Evolutionary conservation across 2,888 invertebrate genomes (phyloP).

Genomic region (Suillia variegata): DNA sequence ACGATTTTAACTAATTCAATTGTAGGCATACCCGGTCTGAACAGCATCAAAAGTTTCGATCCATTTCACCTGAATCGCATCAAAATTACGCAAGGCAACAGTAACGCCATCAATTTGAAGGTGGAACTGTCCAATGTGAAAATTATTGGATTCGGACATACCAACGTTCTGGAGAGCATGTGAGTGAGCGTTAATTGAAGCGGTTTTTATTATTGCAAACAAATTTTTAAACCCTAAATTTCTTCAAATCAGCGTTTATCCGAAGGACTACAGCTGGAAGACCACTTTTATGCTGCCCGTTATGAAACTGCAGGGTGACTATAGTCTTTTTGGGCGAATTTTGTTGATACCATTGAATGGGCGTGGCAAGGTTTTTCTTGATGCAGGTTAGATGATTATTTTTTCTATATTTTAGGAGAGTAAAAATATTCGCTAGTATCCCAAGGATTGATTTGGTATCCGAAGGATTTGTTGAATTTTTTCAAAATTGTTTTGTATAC

Average conservation of each 20-base stretch:
- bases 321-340: slow-evolving; percentile 72
- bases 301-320: slow-evolving; percentile 72
- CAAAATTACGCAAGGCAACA: slow-evolving; percentile 72
- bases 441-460: background rate
- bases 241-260: slow-evolving; percentile 65
- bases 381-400: slow-evolving; percentile 66
- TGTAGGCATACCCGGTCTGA: slow-evolving; percentile 57
- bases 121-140: slow-evolving; percentile 73
- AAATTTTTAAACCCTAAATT: background rate
- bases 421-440: background rate
- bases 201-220: too few relatives aligned
- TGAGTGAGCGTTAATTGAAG: too few relatives aligned
- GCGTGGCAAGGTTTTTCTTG: slow-evolving; percentile 72
- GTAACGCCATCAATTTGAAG: slow-evolving; percentile 74
- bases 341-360: slow-evolving; percentile 73
- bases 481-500: too few relatives aligned
- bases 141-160: slow-evolving; percentile 71
- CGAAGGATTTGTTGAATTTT: background rate
- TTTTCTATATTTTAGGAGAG: background rate
- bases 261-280: slow-evolving; percentile 72
- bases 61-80: slow-evolving; percentile 72
- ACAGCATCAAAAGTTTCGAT: slow-evolving; percentile 68
- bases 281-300: slow-evolving; percentile 71
- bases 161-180: slow-evolving; percentile 70
- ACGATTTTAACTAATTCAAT: background rate